Evolutionary conservation across 64 coral and sea anemone species (phyloP).

Genomic region (Orbicella faveolata): DNA sequence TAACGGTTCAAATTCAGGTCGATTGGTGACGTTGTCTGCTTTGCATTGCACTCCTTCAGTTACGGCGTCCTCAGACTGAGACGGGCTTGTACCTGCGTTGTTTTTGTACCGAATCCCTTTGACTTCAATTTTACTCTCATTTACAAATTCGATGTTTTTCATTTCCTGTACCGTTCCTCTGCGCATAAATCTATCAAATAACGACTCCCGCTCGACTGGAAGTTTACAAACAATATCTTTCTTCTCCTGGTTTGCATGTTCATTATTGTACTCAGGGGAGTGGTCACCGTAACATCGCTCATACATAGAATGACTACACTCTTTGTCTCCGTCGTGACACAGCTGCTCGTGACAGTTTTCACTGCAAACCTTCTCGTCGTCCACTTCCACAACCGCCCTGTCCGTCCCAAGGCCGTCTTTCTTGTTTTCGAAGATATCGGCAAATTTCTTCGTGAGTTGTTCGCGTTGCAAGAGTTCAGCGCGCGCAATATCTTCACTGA

Average conservation of each 20-base stretch:
- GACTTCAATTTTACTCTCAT: constrained; percentile 77
- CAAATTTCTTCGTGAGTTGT: constrained; percentile 68
- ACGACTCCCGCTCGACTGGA: constrained; percentile 53
- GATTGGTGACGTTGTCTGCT: constrained; percentile 1
- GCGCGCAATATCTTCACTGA: constrained; percentile 90
- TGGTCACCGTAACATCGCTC: constrained; percentile 80
- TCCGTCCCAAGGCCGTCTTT: constrained; percentile 51
- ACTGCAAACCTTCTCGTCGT: constrained; percentile 29
- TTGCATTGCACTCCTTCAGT: background rate
- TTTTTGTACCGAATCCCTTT: constrained; percentile 36
- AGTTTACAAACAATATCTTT: constrained; percentile 28
- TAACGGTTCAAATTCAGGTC: constrained; percentile 36
- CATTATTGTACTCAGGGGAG: constrained; percentile 39
- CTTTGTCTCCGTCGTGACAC: constrained; percentile 24
- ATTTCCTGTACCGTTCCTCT: constrained; percentile 56
- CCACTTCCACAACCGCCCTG: background rate
- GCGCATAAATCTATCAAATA: constrained; percentile 72
- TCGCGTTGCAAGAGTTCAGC: constrained; percentile 74
- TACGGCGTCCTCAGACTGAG: background rate
- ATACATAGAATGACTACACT: constrained; percentile 68
- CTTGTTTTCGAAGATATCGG: constrained; percentile 37
- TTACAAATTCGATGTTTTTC: constrained; percentile 91
- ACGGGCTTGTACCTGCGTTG: background rate
- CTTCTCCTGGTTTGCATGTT: background rate
- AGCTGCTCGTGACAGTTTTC: constrained; percentile 43